Percentiles rank a stretch among this genome's conserved stretches.
Conservation (phyloP, 1,140 invertebrate species). For the Platyscapa corneri region DNA sequence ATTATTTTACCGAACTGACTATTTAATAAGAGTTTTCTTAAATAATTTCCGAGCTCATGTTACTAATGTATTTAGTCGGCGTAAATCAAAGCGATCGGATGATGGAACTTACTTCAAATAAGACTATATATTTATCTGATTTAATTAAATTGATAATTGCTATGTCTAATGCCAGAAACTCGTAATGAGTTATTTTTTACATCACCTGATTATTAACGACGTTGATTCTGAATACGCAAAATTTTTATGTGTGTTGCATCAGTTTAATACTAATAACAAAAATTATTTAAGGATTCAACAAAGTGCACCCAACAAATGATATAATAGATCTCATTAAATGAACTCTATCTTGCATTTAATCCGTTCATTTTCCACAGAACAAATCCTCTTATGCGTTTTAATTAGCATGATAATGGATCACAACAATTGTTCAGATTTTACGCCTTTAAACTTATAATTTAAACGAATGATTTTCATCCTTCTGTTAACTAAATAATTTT, state of each 20-base stretch:
- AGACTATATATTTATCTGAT: constrained; percentile 17
- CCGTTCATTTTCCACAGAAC: background rate
- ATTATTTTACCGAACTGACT: constrained; percentile 6
- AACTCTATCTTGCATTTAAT: background rate
- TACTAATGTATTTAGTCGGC: background rate
- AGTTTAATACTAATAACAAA: background rate
- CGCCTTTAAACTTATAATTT: background rate
- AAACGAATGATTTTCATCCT: background rate
- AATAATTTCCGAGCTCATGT: background rate
- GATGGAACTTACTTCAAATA: background rate
- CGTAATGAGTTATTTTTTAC: constrained; percentile 38
- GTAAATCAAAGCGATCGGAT: background rate
- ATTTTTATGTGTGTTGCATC: background rate
- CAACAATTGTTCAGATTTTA: background rate
- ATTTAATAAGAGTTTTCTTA: constrained; percentile 37
- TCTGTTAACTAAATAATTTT: too few species aligned
- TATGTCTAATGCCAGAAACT: constrained; percentile 14
- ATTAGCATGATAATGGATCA: background rate
- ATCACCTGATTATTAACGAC: background rate
- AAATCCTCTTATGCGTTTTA: background rate
- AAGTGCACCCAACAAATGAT: background rate
- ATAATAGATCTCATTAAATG: background rate
- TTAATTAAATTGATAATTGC: constrained; percentile 39
- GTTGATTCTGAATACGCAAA: background rate
- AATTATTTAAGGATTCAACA: background rate